Percentiles rank a stretch among this genome's conserved stretches.
Evolutionary conservation across 2,113 vertebrate genomes (phyloP).

Genomic region (Sebastes fasciatus): DNA sequence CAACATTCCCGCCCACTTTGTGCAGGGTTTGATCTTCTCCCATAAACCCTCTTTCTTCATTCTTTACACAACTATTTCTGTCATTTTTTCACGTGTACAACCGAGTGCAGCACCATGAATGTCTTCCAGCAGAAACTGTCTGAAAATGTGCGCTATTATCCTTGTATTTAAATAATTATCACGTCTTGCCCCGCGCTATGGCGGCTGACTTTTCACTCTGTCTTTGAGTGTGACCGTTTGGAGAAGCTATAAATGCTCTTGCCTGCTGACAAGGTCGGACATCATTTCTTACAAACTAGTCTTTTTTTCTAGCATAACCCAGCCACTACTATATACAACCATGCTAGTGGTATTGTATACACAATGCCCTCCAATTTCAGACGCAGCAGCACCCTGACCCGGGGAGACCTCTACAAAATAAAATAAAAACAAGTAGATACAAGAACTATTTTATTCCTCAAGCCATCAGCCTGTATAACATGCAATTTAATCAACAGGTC

Average conservation of each 20-base stretch:
- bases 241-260: not conserved
- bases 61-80: too few species aligned
- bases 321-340: not conserved
- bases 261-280: not conserved
- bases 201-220: not conserved
- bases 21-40: not conserved
- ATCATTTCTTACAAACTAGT: not conserved
- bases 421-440: too few species aligned
- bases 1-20: not conserved
- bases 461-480: too few species aligned
- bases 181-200: not conserved
- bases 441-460: too few species aligned
- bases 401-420: too few species aligned
- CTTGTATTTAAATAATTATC: not conserved
- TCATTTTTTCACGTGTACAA: not conserved
- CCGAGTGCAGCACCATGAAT: not conserved
- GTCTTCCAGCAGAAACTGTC: not conserved
- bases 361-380: too few species aligned
- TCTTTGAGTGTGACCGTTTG: not conserved
- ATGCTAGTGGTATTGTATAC: not conserved
- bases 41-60: too few species aligned
- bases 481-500: too few species aligned
- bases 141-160: not conserved
- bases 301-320: not conserved
- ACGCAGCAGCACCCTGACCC: too few species aligned